phyloP scores from a whole-genome alignment of 92 coral and sea anemone genomes.

The Umimayanthus chanpuru region DNA sequence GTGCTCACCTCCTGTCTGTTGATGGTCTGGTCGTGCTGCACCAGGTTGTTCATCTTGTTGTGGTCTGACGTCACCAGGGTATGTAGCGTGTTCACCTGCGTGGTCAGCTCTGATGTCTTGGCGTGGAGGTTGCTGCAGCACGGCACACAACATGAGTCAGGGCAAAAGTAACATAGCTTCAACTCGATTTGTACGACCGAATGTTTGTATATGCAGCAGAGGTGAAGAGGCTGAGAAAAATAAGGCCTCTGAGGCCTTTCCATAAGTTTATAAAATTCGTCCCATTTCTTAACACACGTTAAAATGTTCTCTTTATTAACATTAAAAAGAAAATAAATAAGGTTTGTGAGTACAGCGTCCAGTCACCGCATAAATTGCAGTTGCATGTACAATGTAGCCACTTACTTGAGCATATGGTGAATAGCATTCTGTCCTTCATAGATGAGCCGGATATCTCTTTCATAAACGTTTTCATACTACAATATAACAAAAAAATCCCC shows the following conservation, averaged over 20 bases:
- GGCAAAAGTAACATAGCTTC: not conserved
- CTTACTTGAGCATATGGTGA: slow-evolving; percentile 96
- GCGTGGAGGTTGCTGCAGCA: slow-evolving; percentile 81
- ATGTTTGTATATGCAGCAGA: too few relatives aligned
- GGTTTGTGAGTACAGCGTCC: too few relatives aligned
- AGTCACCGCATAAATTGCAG: too few relatives aligned
- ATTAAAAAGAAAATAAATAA: too few relatives aligned
- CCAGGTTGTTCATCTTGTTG: slow-evolving; percentile 67
- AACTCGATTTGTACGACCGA: too few relatives aligned
- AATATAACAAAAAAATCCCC: slow-evolving; percentile 20
- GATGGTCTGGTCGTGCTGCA: slow-evolving; percentile 77
- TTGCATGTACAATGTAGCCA: not conserved
- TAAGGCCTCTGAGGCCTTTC: too few relatives aligned
- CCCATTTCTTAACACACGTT: too few relatives aligned
- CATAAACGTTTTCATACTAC: slow-evolving; percentile 91
- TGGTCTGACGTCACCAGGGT: slow-evolving; percentile 76
- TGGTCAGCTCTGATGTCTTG: slow-evolving; percentile 91
- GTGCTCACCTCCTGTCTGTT: slow-evolving; percentile 92
- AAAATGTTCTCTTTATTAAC: too few relatives aligned
- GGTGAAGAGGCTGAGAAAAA: too few relatives aligned
- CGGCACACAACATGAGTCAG: not conserved
- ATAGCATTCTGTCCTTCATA: slow-evolving; percentile 98
- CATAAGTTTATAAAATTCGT: too few relatives aligned
- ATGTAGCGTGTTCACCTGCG: slow-evolving; percentile 84
- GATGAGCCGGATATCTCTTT: slow-evolving; percentile 90